Conservation (phyloP, 2,113 vertebrate species). For the Platysternon megacephalum region DNA sequence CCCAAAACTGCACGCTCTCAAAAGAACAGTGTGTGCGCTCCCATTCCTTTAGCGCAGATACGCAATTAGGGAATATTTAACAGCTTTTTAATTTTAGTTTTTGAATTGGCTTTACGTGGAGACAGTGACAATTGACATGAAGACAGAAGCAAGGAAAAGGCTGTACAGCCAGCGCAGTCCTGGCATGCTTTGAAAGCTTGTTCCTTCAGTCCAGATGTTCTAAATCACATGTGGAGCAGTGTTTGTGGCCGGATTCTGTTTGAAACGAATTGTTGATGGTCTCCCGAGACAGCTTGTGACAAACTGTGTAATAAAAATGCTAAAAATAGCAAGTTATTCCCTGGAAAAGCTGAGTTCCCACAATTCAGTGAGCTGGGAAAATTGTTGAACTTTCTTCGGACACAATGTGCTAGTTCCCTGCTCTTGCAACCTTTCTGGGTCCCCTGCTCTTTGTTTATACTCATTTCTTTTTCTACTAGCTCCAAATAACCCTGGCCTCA, state of each 20-base stretch:
- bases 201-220: slow-evolving; percentile 76
- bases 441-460: background rate
- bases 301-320: slow-evolving; percentile 84
- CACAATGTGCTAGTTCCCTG: slow-evolving; percentile 53
- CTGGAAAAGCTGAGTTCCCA: slow-evolving; percentile 83
- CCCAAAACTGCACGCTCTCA: fast-evolving
- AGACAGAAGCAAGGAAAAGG: background rate
- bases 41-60: fast-evolving
- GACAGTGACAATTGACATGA: background rate
- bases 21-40: background rate
- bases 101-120: fast-evolving
- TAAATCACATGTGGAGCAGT: slow-evolving; percentile 79
- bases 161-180: background rate
- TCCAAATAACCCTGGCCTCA: background rate
- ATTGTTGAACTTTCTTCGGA: slow-evolving; percentile 74
- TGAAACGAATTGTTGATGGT: slow-evolving; percentile 80
- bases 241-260: slow-evolving; percentile 78
- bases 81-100: background rate
- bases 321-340: slow-evolving; percentile 84
- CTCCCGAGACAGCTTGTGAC: slow-evolving; percentile 82
- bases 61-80: fast-evolving
- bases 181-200: background rate
- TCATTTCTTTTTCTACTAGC: slow-evolving; percentile 22
- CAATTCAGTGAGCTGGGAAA: slow-evolving; percentile 85
- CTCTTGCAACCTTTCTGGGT: slow-evolving; percentile 42